A percentile compares a stretch with the other conserved stretches of the same genome.
Conservation (phyloP, 2,888 invertebrate genomes). For the Sarcophaga caerulescens region DNA sequence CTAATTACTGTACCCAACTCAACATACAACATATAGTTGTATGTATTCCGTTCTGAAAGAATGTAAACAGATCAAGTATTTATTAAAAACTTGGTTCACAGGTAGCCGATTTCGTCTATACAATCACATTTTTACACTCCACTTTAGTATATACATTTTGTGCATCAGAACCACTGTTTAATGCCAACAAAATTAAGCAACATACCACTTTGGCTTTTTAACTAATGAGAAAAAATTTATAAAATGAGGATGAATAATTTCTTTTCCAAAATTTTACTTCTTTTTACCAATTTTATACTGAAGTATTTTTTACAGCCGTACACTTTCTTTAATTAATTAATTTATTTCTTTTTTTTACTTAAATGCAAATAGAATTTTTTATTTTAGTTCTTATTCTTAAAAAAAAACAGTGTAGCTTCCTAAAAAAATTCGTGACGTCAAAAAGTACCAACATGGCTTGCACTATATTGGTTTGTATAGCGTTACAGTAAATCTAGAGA, state of each 20-base stretch:
- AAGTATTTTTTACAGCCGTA: conserved; percentile 18
- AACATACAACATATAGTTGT: no score
- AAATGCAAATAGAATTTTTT: background rate
- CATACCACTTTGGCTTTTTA: conserved; percentile 62
- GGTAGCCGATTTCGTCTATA: background rate
- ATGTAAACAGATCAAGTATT: no score
- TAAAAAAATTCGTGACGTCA: conserved; percentile 60
- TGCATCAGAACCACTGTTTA: conserved; percentile 56
- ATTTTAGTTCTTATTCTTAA: background rate
- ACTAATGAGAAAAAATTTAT: conserved; percentile 33
- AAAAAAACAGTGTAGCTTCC: conserved; percentile 49
- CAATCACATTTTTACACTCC: background rate
- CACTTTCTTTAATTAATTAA: background rate
- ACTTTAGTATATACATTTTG: background rate
- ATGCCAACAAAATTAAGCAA: conserved; percentile 63
- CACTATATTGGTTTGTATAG: conserved; percentile 1
- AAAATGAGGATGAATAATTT: conserved; percentile 55
- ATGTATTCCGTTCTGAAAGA: no score
- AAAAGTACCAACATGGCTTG: conserved; percentile 48
- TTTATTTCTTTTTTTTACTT: background rate
- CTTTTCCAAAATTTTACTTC: conserved; percentile 36
- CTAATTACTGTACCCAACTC: no score
- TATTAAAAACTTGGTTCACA: no score
- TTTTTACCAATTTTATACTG: conserved; percentile 8
- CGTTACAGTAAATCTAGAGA: background rate